A percentile compares a stretch with the other conserved stretches of the same genome.
phyloP scores from a whole-genome alignment of 2,888 invertebrate genomes.

The Cheiracanthium punctorium region DNA sequence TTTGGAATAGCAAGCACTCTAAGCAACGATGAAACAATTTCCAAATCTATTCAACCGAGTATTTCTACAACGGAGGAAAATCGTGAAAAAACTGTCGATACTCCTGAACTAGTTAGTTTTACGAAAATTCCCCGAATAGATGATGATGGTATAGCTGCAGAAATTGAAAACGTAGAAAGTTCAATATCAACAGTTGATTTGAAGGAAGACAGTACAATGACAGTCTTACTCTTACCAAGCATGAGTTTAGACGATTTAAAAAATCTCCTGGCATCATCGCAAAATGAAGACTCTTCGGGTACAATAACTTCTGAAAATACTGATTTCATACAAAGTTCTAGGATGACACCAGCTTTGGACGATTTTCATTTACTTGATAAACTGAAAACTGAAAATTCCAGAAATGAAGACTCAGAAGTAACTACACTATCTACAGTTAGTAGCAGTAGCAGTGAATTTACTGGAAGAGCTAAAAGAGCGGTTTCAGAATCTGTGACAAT shows the following conservation, averaged over 20 bases:
- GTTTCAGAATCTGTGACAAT: constrained; percentile 40
- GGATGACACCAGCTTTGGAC: not conserved
- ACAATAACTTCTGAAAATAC: not conserved
- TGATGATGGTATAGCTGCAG: not conserved
- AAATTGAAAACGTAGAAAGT: not conserved
- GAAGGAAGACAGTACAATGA: constrained; percentile 11
- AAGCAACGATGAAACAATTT: not conserved
- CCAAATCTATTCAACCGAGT: not conserved
- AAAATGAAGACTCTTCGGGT: not conserved
- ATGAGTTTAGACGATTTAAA: constrained; percentile 43
- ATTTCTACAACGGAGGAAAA: too few species aligned
- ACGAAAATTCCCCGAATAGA: too few species aligned
- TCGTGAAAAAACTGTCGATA: too few species aligned
- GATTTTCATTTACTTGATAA: not conserved
- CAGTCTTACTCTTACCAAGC: constrained; percentile 47
- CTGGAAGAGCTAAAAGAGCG: constrained; percentile 24
- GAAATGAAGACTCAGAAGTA: not conserved
- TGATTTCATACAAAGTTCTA: not conserved
- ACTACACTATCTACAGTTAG: not conserved
- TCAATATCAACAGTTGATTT: not conserved
- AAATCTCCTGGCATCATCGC: constrained; percentile 19
- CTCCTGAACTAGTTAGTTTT: too few species aligned
- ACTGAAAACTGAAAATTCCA: not conserved
- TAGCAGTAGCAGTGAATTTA: not conserved
- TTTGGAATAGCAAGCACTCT: constrained; percentile 45